phyloP scores from a whole-genome alignment of 1,140 invertebrate species.

The Nymphalis io region DNA sequence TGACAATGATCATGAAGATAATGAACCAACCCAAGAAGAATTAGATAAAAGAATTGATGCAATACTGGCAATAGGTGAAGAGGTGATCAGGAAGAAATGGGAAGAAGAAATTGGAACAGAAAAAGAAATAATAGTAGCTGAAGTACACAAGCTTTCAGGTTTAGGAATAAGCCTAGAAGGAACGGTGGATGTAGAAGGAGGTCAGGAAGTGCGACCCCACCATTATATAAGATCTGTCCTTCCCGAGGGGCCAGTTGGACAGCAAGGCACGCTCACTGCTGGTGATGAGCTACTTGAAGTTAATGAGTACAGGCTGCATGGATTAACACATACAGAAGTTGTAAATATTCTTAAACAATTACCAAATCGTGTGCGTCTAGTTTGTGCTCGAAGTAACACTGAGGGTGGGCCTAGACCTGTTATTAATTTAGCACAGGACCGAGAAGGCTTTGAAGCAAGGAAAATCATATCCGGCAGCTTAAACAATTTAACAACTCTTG shows the following conservation, averaged over 20 bases:
- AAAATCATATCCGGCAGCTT: constrained; percentile 89
- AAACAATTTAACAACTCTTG: constrained; percentile 86
- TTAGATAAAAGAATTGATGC: constrained; percentile 82
- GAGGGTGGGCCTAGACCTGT: constrained; percentile 83
- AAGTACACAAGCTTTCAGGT: constrained; percentile 91
- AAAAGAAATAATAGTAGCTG: constrained; percentile 88
- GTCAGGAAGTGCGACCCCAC: constrained; percentile 90
- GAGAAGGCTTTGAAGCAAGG: constrained; percentile 88
- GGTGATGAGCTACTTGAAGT: constrained; percentile 96
- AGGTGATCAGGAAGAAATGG: constrained; percentile 86
- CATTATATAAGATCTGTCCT: constrained; percentile 93
- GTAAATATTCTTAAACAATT: constrained; percentile 94
- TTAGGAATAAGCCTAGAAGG: constrained; percentile 96
- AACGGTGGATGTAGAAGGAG: constrained; percentile 93
- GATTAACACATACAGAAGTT: constrained; percentile 93
- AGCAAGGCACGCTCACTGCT: constrained; percentile 88
- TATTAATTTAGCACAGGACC: constrained; percentile 88
- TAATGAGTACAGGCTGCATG: constrained; percentile 92
- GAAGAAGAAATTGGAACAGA: constrained; percentile 85
- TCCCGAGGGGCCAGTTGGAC: constrained; percentile 92
- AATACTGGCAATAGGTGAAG: constrained; percentile 78
- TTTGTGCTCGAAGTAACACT: constrained; percentile 85
- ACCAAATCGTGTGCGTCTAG: constrained; percentile 90
- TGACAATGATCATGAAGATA: constrained; percentile 52
- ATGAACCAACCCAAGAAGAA: constrained; percentile 81